These are phyloP conservation scores for Tokudaia muenninki DNA, from an alignment of 2,797 vertebrate species.

Conservation along the genomic window DNA sequence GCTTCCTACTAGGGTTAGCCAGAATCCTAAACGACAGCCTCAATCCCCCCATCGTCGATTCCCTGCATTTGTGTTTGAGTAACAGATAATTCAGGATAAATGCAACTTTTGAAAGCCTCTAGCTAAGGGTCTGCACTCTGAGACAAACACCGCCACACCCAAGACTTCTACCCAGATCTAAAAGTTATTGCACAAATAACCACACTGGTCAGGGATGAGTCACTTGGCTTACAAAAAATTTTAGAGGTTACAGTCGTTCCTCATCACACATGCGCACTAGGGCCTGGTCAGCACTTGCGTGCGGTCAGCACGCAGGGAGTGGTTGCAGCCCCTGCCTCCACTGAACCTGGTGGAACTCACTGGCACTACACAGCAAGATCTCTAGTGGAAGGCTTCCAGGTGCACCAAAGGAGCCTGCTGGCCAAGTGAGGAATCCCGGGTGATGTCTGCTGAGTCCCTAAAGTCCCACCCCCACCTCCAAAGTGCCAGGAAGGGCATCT, in stretches of 20 bases:
- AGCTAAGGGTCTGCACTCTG: neutral
- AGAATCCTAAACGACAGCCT: neutral
- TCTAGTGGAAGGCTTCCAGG: neutral
- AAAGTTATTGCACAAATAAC: neutral
- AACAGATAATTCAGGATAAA: constrained; percentile 10
- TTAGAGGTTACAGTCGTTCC: neutral
- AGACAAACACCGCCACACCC: neutral
- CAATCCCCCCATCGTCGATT: neutral
- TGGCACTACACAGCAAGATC: neutral
- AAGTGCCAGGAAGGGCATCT: fast-evolving
- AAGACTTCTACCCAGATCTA: neutral
- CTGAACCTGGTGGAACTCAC: neutral
- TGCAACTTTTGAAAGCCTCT: neutral
- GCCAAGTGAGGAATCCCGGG: neutral
- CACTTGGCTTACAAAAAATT: constrained; percentile 45
- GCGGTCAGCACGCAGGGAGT: neutral
- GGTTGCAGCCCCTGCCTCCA: neutral
- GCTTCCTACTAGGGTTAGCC: neutral
- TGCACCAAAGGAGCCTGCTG: neutral
- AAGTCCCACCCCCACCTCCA: neutral
- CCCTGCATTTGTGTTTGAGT: neutral
- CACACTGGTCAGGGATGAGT: constrained; percentile 32
- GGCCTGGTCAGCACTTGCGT: neutral
- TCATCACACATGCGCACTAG: neutral
- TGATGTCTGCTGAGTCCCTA: neutral